Evolutionary conservation across 2,888 invertebrate species (phyloP).

Genomic region (Callinectes sapidus): DNA sequence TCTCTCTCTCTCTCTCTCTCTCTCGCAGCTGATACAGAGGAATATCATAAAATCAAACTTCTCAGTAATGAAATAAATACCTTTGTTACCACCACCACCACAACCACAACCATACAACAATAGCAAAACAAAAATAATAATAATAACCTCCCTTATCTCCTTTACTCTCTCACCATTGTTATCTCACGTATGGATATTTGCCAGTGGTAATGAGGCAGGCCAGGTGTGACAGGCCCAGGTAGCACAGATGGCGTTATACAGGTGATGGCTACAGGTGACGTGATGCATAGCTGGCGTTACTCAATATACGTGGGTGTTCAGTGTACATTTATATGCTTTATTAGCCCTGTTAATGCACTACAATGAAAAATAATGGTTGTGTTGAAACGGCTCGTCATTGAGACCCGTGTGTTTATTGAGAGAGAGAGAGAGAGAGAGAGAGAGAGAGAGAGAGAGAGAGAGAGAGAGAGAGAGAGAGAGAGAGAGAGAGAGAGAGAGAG

Average conservation of each 20-base stretch:
- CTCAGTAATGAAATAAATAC: no score
- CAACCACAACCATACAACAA: no score
- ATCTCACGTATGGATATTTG: neutral
- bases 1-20: neutral
- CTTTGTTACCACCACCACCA: no score
- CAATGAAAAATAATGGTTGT: neutral
- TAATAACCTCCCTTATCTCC: no score
- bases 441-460: neutral
- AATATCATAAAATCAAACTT: no score
- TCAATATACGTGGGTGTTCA: neutral
- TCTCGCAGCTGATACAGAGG: neutral
- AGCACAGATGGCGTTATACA: neutral
- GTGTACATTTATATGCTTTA: slow-evolving; percentile 1
- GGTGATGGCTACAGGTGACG: neutral
- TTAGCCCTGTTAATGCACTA: neutral
- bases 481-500: no score
- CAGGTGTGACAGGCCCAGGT: neutral
- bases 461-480: no score
- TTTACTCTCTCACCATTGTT: neutral
- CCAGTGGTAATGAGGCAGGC: neutral
- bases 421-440: slow-evolving; percentile 1
- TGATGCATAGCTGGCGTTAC: neutral
- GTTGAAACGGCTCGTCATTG: neutral
- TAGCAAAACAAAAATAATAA: no score
- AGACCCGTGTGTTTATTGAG: neutral